Conservation (phyloP, 2,888 invertebrate species). For the Chymomyza fuscimana region DNA sequence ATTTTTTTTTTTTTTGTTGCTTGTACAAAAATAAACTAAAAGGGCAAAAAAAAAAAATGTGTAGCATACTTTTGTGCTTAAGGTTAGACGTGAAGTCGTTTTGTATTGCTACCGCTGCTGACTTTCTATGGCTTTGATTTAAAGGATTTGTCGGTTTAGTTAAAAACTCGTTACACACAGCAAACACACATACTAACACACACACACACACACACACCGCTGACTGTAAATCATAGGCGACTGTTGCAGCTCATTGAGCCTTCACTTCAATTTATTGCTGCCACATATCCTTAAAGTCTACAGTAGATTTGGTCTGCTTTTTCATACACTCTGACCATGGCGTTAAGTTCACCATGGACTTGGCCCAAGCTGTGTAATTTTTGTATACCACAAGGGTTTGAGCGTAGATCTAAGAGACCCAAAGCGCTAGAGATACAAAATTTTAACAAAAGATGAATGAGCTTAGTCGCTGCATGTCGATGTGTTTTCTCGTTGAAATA, state of each 20-base stretch:
- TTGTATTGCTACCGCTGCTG: slow-evolving; percentile 23
- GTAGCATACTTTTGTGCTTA: slow-evolving; percentile 32
- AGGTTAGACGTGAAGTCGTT: slow-evolving; percentile 9
- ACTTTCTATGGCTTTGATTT: slow-evolving; percentile 42
- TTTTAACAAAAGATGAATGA: too few species aligned
- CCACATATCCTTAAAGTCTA: slow-evolving; percentile 52
- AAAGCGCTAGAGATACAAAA: too few species aligned
- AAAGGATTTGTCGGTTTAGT: slow-evolving; percentile 67
- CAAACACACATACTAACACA: not conserved
- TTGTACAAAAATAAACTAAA: not conserved
- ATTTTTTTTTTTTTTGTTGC: not conserved
- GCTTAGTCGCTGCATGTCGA: too few species aligned
- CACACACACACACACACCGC: not conserved
- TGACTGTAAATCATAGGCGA: not conserved
- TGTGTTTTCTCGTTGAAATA: too few species aligned
- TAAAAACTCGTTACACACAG: slow-evolving; percentile 51
- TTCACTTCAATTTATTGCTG: slow-evolving; percentile 70
- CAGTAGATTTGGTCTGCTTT: slow-evolving; percentile 28
- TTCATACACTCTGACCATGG: not conserved
- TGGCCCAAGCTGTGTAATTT: too few species aligned
- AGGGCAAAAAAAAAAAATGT: not conserved
- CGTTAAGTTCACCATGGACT: too few species aligned
- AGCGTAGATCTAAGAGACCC: too few species aligned
- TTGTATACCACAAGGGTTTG: too few species aligned
- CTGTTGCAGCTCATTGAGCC: slow-evolving; percentile 36